Base-by-base conservation (phyloP, 2,113 vertebrate genomes). In the Tinamus guttatus region DNA sequence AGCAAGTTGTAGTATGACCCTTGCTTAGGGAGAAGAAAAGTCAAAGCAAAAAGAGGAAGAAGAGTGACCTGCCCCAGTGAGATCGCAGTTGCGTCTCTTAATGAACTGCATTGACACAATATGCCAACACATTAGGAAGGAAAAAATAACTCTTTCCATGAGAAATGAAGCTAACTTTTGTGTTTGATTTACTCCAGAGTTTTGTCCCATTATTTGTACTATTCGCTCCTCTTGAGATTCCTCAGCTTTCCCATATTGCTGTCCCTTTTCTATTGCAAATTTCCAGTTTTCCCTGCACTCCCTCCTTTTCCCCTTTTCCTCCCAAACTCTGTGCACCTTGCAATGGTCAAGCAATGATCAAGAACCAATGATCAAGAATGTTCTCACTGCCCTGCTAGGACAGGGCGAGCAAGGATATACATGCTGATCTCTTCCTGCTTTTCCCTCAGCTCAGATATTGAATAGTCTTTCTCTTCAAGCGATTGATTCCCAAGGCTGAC, bases 81-180 rank as follows among this genome's bases (percentile, higher is more conserved):
- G 51, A 0, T 83, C 56, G 68, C 64, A 62, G 13, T n/a, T 52
- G 32, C 32, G 77, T n/a, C 21, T 64, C 32, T 64, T 51, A 68
- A n/a, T 27, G 34, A 11, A 12, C 30, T 19, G 43, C 94, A 58
- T 34, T 1, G 0, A 89, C 24, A 45, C 10, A 38, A 24, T 1
- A 1, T 12, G 63, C 17, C 1, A 1, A 63, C 3, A 9, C 43
- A 28, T 10, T 63, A 0, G 4, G 14, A 7, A 2, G 2, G 0
- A 10, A 9, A 4, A 9, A 20, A 43, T 0, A 65, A 10, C n/a
- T 28, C 58, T 18, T 59, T 82, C 77, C 32, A 36, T 5, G 11
- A 68, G 41, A 21, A 45, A 8, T 32, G 38, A 47, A 73, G 90
- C 74, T 4, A 43, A 40, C 20, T 52, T 27, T 52, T 40, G 10